Evolutionary conservation across 2,888 invertebrate species (phyloP).

Genomic region (Pyrocoelia pectoralis): DNA sequence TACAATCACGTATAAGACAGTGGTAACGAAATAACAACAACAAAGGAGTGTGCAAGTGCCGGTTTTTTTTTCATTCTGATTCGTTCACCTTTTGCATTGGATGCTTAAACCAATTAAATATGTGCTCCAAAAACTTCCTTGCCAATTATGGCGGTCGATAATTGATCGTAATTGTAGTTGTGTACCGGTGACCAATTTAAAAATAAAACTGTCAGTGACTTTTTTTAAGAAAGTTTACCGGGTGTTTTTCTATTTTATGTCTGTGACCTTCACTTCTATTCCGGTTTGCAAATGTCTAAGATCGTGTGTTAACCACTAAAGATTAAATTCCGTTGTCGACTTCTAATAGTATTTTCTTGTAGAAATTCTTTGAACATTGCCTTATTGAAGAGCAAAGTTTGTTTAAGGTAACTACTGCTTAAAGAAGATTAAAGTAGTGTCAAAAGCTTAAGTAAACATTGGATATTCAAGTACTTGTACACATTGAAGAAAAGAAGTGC

Average conservation of each 20-base stretch:
- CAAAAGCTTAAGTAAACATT: constrained; percentile 45
- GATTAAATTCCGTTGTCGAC: constrained; percentile 30
- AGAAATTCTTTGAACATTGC: constrained; percentile 22
- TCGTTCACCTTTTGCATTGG: constrained; percentile 6
- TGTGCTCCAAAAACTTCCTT: constrained; percentile 28
- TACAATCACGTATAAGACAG: constrained; percentile 33
- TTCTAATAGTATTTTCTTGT: constrained; percentile 28
- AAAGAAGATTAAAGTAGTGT: constrained; percentile 39
- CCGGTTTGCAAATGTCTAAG: constrained; percentile 38
- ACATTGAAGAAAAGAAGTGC: constrained; percentile 47
- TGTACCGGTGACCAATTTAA: constrained; percentile 17
- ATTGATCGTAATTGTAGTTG: constrained; percentile 21
- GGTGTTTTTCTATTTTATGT: constrained; percentile 32
- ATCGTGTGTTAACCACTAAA: constrained; percentile 37
- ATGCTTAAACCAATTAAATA: constrained; percentile 21
- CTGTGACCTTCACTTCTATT: constrained; percentile 37
- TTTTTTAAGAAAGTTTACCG: constrained; percentile 25
- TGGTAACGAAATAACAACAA: constrained; percentile 16
- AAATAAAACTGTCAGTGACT: constrained; percentile 16
- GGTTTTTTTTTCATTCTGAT: background rate
- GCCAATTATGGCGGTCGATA: constrained; percentile 30
- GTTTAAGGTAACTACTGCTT: constrained; percentile 32
- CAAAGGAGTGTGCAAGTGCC: constrained; percentile 18
- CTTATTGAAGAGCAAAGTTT: constrained; percentile 22
- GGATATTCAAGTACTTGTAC: constrained; percentile 41